Evolutionary conservation across 2,113 vertebrate genomes (phyloP).

Genomic region (Erythrolamprus reginae): DNA sequence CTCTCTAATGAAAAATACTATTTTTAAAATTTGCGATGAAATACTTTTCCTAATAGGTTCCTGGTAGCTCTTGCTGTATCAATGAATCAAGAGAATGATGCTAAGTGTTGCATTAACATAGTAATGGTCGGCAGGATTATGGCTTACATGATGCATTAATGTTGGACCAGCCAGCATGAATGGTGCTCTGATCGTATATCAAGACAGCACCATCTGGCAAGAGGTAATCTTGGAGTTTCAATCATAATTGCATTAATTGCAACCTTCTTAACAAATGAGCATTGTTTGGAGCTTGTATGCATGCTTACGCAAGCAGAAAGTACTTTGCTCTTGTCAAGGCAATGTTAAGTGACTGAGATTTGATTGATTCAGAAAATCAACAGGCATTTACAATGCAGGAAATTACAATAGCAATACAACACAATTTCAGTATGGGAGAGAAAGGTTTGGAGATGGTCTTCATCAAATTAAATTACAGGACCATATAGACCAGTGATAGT

Average conservation of each 20-base stretch:
- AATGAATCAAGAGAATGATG: conserved; percentile 42
- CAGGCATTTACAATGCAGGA: not conserved
- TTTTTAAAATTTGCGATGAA: conserved; percentile 26
- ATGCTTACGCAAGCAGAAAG: not conserved
- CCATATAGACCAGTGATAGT: no score
- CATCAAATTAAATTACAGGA: not conserved
- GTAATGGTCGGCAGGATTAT: conserved; percentile 14
- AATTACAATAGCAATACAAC: not conserved
- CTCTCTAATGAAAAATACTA: conserved; percentile 5
- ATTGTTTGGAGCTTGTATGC: not conserved
- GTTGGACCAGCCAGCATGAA: conserved; percentile 26
- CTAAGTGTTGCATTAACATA: conserved; percentile 36
- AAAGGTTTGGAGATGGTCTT: not conserved
- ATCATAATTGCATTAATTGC: conserved; percentile 23
- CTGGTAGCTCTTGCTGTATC: conserved; percentile 42
- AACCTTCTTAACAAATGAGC: conserved; percentile 3
- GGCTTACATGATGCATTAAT: conserved; percentile 21
- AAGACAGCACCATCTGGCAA: conserved; percentile 31
- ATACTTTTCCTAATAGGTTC: conserved; percentile 19
- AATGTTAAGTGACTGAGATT: not conserved
- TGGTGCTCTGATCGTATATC: conserved; percentile 30
- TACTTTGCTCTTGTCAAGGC: not conserved
- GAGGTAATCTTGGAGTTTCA: conserved; percentile 6
- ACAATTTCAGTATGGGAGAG: not conserved
- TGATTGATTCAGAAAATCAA: not conserved